Conservation (phyloP, 2,113 vertebrate genomes). For the Carettochelys insculpta region DNA sequence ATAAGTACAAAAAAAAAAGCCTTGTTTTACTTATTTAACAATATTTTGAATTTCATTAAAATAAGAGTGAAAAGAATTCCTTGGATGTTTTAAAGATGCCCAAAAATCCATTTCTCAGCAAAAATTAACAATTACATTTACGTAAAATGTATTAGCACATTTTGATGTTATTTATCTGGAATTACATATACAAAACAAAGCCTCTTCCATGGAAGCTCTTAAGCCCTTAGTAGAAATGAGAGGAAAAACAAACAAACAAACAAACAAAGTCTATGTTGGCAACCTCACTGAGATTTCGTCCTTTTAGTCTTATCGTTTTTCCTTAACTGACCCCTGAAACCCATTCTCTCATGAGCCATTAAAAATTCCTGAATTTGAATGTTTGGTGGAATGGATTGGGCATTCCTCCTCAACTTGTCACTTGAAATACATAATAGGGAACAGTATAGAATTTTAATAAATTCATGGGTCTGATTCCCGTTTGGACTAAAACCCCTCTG, state of each 20-base stretch:
- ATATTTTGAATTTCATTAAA: not conserved
- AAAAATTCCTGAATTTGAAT: not conserved
- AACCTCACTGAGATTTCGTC: not conserved
- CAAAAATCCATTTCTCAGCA: not conserved
- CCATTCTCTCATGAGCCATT: not conserved
- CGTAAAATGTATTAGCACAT: not conserved
- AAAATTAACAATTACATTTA: not conserved
- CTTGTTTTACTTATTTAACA: not conserved
- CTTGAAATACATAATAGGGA: not conserved
- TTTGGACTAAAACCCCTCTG: not conserved
- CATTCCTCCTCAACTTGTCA: not conserved
- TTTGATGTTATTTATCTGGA: slow-evolving; percentile 22
- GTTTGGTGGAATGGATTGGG: not conserved
- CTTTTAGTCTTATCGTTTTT: not conserved
- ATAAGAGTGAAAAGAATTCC: not conserved
- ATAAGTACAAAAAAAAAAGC: not conserved
- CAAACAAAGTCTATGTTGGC: not conserved
- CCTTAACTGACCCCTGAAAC: not conserved
- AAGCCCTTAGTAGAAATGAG: slow-evolving; percentile 1
- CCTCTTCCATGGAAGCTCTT: not conserved
- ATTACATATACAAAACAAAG: not conserved
- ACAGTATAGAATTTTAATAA: not conserved
- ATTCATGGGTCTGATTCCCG: not conserved
- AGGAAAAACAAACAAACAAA: too few species aligned
- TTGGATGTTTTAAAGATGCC: not conserved